Evolutionary conservation across 2,113 vertebrate genomes (phyloP).

Genomic region (Passer domesticus): DNA sequence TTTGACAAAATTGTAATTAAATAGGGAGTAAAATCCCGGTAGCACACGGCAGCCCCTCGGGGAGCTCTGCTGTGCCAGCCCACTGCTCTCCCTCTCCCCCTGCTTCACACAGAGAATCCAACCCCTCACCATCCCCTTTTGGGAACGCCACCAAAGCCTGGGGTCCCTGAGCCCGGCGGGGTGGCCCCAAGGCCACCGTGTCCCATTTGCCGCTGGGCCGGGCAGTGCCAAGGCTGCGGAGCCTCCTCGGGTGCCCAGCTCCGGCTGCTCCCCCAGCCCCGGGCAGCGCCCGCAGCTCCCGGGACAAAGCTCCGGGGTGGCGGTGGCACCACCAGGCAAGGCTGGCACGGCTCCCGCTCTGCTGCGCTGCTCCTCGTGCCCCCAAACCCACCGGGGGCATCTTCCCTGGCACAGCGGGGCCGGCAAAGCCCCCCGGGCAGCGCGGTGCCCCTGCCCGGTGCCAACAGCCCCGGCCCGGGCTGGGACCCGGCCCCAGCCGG

Average conservation of each 20-base stretch:
- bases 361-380: not conserved
- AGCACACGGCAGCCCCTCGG: constrained; percentile 6
- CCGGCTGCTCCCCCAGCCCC: accelerated
- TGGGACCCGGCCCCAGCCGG: not conserved
- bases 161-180: accelerated
- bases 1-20: constrained; percentile 60
- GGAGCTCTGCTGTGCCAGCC: not conserved
- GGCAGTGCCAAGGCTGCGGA: accelerated
- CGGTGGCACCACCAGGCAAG: not conserved
- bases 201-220: accelerated
- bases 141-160: accelerated
- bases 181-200: not conserved
- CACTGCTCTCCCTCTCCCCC: not conserved
- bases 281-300: not conserved
- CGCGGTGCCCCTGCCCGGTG: accelerated
- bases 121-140: not conserved
- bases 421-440: not conserved
- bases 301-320: accelerated
- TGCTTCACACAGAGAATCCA: not conserved
- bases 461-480: accelerated
- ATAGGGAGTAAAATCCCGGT: constrained; percentile 38
- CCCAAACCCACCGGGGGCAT: not conserved
- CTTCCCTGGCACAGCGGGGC: not conserved
- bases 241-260: not conserved
- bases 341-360: not conserved